phyloP scores from a whole-genome alignment of 2,888 invertebrate species.

The Troilus luridus region DNA sequence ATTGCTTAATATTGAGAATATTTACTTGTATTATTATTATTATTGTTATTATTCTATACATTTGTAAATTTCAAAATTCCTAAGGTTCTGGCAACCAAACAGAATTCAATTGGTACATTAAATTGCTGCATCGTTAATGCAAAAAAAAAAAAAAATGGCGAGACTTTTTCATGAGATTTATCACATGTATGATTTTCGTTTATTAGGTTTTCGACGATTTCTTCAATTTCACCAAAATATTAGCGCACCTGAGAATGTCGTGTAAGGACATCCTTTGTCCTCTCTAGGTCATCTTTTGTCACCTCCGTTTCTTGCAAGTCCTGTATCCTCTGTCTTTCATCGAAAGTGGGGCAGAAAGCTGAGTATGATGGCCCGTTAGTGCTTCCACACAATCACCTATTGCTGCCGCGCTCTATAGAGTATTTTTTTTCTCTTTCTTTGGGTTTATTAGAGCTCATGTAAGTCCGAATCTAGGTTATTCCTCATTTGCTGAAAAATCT shows the following conservation, averaged over 20 bases:
- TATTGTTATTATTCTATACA: too few relatives aligned
- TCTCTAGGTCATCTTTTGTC: conserved; percentile 33
- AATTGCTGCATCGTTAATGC: too few relatives aligned
- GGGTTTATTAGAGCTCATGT: neutral
- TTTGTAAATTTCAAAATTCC: too few relatives aligned
- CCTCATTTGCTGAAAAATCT: neutral
- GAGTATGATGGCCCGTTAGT: conserved; percentile 32
- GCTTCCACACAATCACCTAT: neutral
- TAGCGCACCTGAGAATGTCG: neutral
- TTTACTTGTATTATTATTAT: too few relatives aligned
- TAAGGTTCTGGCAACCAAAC: too few relatives aligned
- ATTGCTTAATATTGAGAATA: too few relatives aligned
- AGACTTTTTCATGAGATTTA: too few relatives aligned
- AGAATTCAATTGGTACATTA: too few relatives aligned
- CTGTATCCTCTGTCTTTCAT: conserved; percentile 32
- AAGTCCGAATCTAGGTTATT: neutral
- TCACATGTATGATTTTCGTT: neutral
- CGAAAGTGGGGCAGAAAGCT: neutral
- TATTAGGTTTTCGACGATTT: neutral
- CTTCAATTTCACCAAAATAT: neutral
- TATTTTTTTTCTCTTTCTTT: conserved; percentile 12
- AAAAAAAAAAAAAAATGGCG: too few relatives aligned
- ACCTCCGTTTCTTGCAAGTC: conserved; percentile 2
- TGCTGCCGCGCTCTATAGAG: conserved; percentile 23
- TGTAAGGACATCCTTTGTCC: neutral